Base-by-base conservation (phyloP, 2,113 vertebrate species). In the Mesoclemmys tuberculata region DNA sequence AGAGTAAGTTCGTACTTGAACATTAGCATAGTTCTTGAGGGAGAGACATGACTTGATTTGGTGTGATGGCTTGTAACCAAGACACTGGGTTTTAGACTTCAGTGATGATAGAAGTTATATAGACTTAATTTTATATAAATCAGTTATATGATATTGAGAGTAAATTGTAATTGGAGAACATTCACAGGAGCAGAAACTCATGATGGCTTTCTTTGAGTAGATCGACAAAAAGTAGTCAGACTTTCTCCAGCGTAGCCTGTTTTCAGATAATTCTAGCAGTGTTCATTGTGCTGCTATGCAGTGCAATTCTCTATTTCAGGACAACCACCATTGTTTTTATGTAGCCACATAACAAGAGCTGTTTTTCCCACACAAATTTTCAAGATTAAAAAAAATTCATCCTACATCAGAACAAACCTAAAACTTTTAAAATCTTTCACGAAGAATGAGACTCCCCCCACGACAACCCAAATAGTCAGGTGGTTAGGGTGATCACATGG, bases 1-100 rank as follows among this genome's bases (percentile, higher is more conserved):
- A 98, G 99, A 99, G 99, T 99, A 98, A 98, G 99, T 98, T 71
- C 71, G 22, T 31, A 2, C 19, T 1, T 90, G 1, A 12, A 56
- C 38, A 46, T 46, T 46, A 77, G 14, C 41, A 44, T 46, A 77
- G 11, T 12, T 5, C 52, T 56, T 5, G 77, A 61, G 51, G 87
- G 35, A 87, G 75, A 6, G 41, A 21, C 52, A 12, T 75, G 35
- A 26, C 19, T 9, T 52, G 41, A 6, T 48, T 89, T 48, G 11
- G 90, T 29, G 44, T 5, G 83, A 27, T 55, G 54, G 6, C 38
- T 82, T 68, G 14, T 84, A 87, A 46, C 29, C 84, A 16, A 48
- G 38, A 95, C 83, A 24, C 31, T 68, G 35, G 89, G 31, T 29
- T 8, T 4, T 82, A 29, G 8, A 51, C 54, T 90, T 85, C 24